A percentile compares a stretch with the other conserved stretches of the same genome.
These are phyloP conservation scores for Megaptera novaeangliae DNA, from an alignment of 2,113 vertebrate genomes.

Conservation along the genomic window DNA sequence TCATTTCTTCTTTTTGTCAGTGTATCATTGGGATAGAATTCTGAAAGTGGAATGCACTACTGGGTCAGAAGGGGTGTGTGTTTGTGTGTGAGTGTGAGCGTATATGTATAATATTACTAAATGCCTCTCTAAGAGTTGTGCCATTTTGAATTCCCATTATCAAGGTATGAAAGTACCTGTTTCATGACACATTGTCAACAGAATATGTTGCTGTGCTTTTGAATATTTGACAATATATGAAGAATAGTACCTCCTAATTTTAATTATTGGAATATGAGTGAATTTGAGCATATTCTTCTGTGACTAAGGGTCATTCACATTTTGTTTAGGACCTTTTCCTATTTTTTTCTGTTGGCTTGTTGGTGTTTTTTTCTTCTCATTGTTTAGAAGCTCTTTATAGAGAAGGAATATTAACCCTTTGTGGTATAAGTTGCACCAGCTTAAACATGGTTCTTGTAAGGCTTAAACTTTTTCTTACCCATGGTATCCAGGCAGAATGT, in stretches of 20 bases:
- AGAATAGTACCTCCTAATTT: background rate
- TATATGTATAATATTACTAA: background rate
- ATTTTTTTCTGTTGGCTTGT: background rate
- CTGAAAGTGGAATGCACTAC: background rate
- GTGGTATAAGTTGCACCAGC: background rate
- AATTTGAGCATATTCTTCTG: background rate
- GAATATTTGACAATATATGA: background rate
- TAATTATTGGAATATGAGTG: background rate
- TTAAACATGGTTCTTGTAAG: background rate
- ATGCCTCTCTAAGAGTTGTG: background rate
- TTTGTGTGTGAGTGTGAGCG: background rate
- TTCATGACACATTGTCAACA: background rate
- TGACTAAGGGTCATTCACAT: background rate
- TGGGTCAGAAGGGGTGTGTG: background rate
- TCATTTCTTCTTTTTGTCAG: background rate
- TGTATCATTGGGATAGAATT: background rate
- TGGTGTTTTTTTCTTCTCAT: background rate
- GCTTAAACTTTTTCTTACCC: constrained; percentile 39
- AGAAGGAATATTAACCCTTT: background rate
- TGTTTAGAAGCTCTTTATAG: background rate
- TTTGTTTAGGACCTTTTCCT: background rate
- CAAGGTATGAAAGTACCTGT: background rate
- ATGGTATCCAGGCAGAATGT: background rate
- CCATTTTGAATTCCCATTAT: background rate
- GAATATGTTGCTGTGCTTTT: background rate